Base-by-base conservation (phyloP, 1,140 invertebrate genomes). In the Palaemon carinicauda region DNA sequence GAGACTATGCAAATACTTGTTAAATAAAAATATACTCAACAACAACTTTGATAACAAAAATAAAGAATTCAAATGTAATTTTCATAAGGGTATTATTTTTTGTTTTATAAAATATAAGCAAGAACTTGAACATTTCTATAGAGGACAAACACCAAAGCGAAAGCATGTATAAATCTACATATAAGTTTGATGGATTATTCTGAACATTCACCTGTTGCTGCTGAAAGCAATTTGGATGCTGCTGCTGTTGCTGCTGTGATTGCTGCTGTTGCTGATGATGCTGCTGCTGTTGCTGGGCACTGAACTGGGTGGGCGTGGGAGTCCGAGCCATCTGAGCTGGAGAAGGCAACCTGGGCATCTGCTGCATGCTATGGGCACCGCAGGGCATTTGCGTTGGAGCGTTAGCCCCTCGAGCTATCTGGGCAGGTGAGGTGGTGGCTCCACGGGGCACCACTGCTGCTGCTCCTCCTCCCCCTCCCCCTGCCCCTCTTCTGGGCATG, bases 281-380 rank as follows among this genome's bases (percentile, higher is more conserved):
- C 50, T 73, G 69, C 51, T 85, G 81, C 33, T 83, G 81, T n/a
- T 83, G 81, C 52, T 75, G 81, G 1, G 52, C 53, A 52, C 17
- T 79, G 53, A 79, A 79, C 24, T 60, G 74, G n/a, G 82, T 79
- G 5, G 82, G 74, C n/a, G 82, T 85, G n/a, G 81, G 81, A n/a
- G 81, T 83, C 7, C 82, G 71, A n/a, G 75, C 54, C 82, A 85
- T 85, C 74, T 85, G 82, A 41, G 82, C 82, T 29, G 74, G 82
- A 24, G 82, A 78, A 19, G 82, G 82, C 54, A 85, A 41, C 52
- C 82, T 85, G 82, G 82, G 74, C 54, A 85, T 78, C 51, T 85
- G 82, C 52, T 69, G 56, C 17, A 75, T 24, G 12, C 41, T 78
- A 51, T 77, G 82, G 53, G 75, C 74, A 27, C 82, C 75, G 29